A percentile compares a stretch with the other conserved stretches of the same genome.
These are phyloP conservation scores for Arenaria interpres DNA, from an alignment of 2,113 vertebrate genomes.

Conservation along the genomic window DNA sequence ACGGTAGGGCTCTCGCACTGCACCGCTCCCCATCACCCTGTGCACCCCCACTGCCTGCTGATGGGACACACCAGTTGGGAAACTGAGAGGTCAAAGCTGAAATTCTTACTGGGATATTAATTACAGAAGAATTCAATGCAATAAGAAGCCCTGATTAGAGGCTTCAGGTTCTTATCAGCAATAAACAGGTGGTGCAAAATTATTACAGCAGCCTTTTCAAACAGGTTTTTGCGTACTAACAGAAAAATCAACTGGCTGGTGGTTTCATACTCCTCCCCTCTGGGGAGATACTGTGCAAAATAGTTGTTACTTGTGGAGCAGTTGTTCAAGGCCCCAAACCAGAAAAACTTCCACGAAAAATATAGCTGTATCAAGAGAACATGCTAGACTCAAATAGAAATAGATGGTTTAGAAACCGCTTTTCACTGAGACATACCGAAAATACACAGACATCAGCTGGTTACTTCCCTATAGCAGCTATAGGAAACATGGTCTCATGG, in stretches of 20 bases:
- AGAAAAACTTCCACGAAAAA: neutral
- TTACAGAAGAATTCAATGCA: neutral
- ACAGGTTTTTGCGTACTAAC: neutral
- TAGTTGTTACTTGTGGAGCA: neutral
- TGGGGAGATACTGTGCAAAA: neutral
- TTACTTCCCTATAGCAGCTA: neutral
- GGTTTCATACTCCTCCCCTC: neutral
- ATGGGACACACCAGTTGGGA: rapidly evolving
- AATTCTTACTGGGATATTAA: neutral
- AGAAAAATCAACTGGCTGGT: neutral
- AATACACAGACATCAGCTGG: neutral
- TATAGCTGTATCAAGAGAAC: neutral
- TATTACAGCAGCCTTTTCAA: neutral
- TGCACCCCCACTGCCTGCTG: neutral
- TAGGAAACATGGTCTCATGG: neutral
- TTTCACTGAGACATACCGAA: neutral
- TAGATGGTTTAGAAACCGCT: neutral
- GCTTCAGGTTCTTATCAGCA: neutral
- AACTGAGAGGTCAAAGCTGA: neutral
- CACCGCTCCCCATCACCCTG: neutral
- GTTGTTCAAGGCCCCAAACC: neutral
- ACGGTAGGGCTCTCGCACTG: rapidly evolving
- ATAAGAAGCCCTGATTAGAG: neutral
- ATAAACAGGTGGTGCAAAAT: neutral
- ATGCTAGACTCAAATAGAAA: neutral